phyloP scores from a whole-genome alignment of 2,113 vertebrate species.

The Anoplopoma fimbria region DNA sequence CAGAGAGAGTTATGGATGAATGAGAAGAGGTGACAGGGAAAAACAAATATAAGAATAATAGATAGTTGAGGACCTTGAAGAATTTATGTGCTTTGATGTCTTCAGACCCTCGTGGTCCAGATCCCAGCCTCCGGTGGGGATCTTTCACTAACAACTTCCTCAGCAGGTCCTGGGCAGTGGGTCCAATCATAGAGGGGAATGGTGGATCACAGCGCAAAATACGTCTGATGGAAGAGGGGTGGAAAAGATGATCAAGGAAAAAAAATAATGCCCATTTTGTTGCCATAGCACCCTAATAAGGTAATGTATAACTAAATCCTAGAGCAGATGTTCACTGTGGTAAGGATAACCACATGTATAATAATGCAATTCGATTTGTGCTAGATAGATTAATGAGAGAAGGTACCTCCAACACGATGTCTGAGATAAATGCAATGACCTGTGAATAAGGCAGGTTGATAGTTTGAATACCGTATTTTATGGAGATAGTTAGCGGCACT shows the following conservation, averaged over 20 bases:
- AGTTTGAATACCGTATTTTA: background rate
- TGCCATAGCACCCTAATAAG: background rate
- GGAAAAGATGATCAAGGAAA: background rate
- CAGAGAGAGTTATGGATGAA: background rate
- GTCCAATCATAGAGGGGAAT: conserved; percentile 88
- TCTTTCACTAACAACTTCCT: conserved; percentile 90
- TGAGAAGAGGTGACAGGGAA: background rate
- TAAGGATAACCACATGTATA: background rate
- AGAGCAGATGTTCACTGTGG: background rate
- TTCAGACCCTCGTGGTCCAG: conserved; percentile 87
- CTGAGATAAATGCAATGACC: background rate
- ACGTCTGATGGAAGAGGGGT: conserved; percentile 78
- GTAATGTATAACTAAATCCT: background rate
- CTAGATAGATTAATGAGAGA: background rate
- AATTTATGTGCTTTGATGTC: conserved; percentile 91
- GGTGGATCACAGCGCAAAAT: conserved; percentile 93
- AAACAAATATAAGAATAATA: background rate
- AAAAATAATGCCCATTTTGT: background rate
- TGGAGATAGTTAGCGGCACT: conserved; percentile 55
- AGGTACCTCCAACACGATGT: background rate
- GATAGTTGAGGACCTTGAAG: conserved; percentile 86
- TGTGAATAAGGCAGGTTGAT: background rate
- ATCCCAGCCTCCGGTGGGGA: conserved; percentile 90
- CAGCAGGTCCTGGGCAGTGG: conserved; percentile 89
- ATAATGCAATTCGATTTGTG: background rate